Conservation (phyloP, 2,113 vertebrate species). For the Ornithorhynchus anatinus region DNA sequence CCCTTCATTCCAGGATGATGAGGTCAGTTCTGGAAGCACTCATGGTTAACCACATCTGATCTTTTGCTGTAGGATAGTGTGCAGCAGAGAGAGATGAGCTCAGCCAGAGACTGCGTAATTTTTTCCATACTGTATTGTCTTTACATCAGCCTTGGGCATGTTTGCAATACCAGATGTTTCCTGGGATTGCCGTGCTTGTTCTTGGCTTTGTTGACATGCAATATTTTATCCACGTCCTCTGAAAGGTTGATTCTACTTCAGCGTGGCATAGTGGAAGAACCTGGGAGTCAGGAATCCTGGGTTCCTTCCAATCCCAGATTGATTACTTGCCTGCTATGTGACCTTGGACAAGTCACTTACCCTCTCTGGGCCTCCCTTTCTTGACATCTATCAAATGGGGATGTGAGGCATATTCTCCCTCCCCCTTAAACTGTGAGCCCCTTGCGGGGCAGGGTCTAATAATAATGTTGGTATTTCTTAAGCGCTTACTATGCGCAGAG, state of each 20-base stretch:
- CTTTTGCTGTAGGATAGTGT: conserved; percentile 41
- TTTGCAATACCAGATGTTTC: conserved; percentile 62
- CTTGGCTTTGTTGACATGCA: conserved; percentile 38
- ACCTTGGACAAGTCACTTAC: neutral
- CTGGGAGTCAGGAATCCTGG: neutral
- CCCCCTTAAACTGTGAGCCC: no score
- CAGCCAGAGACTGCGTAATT: conserved; percentile 44
- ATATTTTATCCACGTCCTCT: conserved; percentile 35
- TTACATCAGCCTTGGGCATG: conserved; percentile 37
- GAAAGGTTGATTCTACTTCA: conserved; percentile 50
- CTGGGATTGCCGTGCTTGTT: conserved; percentile 1
- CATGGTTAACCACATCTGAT: conserved; percentile 45
- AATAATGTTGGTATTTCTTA: no score
- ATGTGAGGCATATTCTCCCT: no score
- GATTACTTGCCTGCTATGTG: neutral
- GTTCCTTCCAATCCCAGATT: no score
- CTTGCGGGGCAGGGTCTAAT: no score
- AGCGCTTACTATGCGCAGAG: no score
- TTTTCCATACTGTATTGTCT: conserved; percentile 43
- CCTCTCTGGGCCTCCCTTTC: neutral
- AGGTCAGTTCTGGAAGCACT: conserved; percentile 16
- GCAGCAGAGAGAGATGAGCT: conserved; percentile 41
- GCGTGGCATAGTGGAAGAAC: conserved; percentile 2
- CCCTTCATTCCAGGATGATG: conserved; percentile 45
- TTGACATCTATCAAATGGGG: neutral